Percentiles rank a stretch among this genome's conserved stretches.
These are phyloP conservation scores for Mallotus villosus DNA, from an alignment of 2,797 vertebrate genomes.

Conservation along the genomic window DNA sequence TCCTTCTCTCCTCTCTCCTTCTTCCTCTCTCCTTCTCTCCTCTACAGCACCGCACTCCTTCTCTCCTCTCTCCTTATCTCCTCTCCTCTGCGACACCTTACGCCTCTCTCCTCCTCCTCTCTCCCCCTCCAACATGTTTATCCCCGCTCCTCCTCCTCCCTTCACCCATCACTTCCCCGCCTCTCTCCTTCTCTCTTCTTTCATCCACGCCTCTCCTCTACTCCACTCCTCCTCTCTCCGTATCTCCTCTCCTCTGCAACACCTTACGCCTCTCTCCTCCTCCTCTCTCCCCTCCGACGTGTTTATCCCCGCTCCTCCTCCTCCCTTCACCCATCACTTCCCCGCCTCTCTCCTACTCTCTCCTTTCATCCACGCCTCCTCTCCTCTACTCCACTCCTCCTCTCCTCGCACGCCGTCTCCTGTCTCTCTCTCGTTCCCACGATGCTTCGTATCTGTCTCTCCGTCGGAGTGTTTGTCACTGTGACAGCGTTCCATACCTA, in stretches of 20 bases:
- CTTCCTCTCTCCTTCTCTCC: neutral
- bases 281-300: neutral
- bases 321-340: neutral
- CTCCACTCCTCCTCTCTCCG: slow-evolving; percentile 15
- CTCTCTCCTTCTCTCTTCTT: slow-evolving; percentile 2
- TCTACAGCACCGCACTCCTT: slow-evolving; percentile 9
- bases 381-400: neutral
- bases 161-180: no score
- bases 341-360: slow-evolving; percentile 1
- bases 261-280: neutral
- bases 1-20: neutral
- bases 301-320: no score
- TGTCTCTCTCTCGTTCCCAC: no score
- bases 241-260: slow-evolving; percentile 19
- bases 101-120: slow-evolving; percentile 32
- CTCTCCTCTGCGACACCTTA: slow-evolving; percentile 13
- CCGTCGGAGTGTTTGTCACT: no score
- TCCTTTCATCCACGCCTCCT: neutral
- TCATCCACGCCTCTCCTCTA: no score
- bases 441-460: neutral
- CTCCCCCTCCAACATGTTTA: neutral
- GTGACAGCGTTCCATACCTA: no score
- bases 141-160: no score
- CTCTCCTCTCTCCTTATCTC: neutral
- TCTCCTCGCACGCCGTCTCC: no score